These are phyloP conservation scores for Galaxias olidus DNA, from an alignment of 2,797 vertebrate genomes.

Conservation along the genomic window DNA sequence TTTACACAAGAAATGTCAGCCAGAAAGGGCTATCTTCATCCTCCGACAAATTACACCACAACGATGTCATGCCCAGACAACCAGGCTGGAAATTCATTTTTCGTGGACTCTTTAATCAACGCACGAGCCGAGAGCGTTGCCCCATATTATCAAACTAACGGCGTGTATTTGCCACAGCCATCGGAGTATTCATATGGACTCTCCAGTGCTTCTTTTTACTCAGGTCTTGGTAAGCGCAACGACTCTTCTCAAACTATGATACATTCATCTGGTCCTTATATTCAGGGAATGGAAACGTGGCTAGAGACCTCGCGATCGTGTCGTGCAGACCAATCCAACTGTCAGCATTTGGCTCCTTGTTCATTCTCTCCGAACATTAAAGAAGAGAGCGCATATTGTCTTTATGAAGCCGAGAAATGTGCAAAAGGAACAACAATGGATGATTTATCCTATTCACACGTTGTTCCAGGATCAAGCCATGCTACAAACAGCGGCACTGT, in stretches of 20 bases:
- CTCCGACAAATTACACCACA: constrained; percentile 96
- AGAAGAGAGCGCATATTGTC: constrained; percentile 94
- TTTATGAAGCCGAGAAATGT: constrained; percentile 95
- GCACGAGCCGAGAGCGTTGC: constrained; percentile 85
- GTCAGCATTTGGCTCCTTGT: constrained; percentile 85
- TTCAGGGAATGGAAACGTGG: constrained; percentile 93
- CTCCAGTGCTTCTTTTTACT: constrained; percentile 91
- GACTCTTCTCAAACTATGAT: constrained; percentile 84
- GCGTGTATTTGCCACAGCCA: constrained; percentile 88
- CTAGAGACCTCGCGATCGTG: constrained; percentile 90
- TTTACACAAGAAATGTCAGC: constrained; percentile 99
- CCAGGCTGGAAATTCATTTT: constrained; percentile 94
- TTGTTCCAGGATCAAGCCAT: constrained; percentile 78
- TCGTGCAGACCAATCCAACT: constrained; percentile 86
- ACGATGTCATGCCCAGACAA: constrained; percentile 99
- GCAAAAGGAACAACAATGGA: constrained; percentile 85
- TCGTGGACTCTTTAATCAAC: constrained; percentile 97
- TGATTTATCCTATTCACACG: constrained; percentile 82
- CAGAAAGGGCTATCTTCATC: constrained; percentile 97
- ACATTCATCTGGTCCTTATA: constrained; percentile 84
- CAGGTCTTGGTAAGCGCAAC: constrained; percentile 87
- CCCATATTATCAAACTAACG: constrained; percentile 88
- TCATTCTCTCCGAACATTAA: constrained; percentile 95
- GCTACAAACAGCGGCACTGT: constrained; percentile 77
- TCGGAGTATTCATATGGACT: constrained; percentile 95